Percentiles rank a stretch among this genome's conserved stretches.
These are phyloP conservation scores for Eulemur albifrons DNA, from an alignment of 2,797 vertebrate species.

Conservation along the genomic window DNA sequence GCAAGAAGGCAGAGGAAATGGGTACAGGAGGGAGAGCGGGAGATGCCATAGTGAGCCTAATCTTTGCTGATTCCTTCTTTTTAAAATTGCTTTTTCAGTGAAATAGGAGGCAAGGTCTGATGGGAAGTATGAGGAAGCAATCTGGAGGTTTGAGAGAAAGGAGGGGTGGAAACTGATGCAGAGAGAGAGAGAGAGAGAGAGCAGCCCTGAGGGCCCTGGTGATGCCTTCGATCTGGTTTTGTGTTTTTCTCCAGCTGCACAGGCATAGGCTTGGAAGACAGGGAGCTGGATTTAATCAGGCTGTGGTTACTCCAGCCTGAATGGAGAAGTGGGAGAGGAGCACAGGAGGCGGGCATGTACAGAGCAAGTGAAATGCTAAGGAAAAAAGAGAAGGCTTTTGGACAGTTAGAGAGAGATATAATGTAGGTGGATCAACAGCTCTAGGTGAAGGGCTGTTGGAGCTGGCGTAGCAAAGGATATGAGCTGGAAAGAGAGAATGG, in stretches of 20 bases:
- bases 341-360: not conserved
- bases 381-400: not conserved
- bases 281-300: not conserved
- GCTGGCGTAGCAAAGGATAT: not conserved
- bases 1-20: not conserved
- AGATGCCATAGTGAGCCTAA: not conserved
- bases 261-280: not conserved
- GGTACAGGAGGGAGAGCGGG: not conserved
- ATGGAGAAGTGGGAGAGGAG: not conserved
- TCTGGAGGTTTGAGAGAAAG: not conserved
- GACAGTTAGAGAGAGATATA: not conserved
- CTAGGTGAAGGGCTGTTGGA: not conserved
- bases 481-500: not conserved
- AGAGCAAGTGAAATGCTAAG: not conserved
- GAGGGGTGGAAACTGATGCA: not conserved
- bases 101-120: not conserved
- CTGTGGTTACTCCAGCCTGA: not conserved
- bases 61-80: not conserved
- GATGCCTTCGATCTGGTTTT: not conserved
- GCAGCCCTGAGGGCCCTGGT: accelerated
- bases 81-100: no score
- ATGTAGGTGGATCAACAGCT: not conserved
- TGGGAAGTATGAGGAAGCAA: not conserved
- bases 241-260: not conserved
- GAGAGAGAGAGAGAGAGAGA: not conserved